These are phyloP conservation scores for Pseudococcus longispinus DNA, from an alignment of 2,888 invertebrate species.

Conservation along the genomic window DNA sequence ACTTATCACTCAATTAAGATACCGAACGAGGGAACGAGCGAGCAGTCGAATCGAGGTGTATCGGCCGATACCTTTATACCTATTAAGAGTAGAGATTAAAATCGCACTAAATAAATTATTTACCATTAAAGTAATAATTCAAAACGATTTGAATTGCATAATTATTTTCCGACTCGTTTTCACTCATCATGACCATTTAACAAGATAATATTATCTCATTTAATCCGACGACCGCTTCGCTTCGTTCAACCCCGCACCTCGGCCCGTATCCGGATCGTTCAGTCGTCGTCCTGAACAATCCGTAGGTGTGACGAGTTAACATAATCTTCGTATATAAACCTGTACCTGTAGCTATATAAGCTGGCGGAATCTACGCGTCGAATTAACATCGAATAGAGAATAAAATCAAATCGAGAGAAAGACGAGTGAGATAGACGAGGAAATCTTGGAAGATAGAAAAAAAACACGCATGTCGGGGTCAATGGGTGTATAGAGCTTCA, in stretches of 20 bases:
- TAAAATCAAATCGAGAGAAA: neutral
- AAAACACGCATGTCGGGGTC: neutral
- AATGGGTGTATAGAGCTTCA: conserved; percentile 51
- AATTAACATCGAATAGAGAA: conserved; percentile 52
- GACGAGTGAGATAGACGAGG: neutral
- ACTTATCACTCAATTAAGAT: conserved; percentile 12
- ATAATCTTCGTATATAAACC: conserved; percentile 20
- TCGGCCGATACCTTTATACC: neutral
- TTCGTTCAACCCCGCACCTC: neutral
- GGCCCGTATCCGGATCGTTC: neutral
- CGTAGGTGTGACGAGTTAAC: conserved; percentile 54
- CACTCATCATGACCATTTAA: conserved; percentile 41
- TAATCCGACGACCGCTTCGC: neutral
- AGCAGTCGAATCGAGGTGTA: neutral
- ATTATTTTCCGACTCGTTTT: conserved; percentile 21
- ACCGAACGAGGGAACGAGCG: too few species aligned
- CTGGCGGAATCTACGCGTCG: neutral
- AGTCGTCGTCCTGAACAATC: neutral
- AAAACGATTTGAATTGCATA: conserved; percentile 34
- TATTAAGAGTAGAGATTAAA: neutral
- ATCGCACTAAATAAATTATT: conserved; percentile 40
- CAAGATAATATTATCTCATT: conserved; percentile 32
- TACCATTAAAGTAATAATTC: conserved; percentile 23
- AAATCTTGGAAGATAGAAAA: neutral
- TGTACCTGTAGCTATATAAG: neutral